Percentiles rank a stretch among this genome's conserved stretches.
phyloP scores from a whole-genome alignment of 2,888 invertebrate genomes.

The Lathronympha strigana region DNA sequence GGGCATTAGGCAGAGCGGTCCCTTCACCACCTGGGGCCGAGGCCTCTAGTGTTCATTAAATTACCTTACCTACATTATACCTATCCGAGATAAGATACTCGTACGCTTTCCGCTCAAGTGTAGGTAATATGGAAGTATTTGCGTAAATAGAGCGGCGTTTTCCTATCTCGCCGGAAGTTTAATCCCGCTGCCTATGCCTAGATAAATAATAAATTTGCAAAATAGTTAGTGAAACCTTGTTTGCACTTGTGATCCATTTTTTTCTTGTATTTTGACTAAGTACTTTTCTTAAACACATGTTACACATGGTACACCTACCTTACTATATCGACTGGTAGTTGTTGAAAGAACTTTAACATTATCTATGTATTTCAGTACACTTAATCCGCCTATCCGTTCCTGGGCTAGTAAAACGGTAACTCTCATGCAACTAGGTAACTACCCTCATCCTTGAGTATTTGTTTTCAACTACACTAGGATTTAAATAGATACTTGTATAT shows the following conservation, averaged over 20 bases:
- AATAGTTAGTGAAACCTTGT: slow-evolving; percentile 34
- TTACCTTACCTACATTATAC: slow-evolving; percentile 38
- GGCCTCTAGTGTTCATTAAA: slow-evolving; percentile 30
- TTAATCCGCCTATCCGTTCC: too few relatives aligned
- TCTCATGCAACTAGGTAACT: too few relatives aligned
- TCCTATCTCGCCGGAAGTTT: slow-evolving; percentile 41
- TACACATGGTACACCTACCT: too few relatives aligned
- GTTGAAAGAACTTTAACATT: too few relatives aligned
- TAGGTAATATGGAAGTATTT: slow-evolving; percentile 32
- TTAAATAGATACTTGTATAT: too few relatives aligned
- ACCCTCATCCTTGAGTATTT: too few relatives aligned
- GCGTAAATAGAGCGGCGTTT: slow-evolving; percentile 39
- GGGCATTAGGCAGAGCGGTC: slow-evolving; percentile 33
- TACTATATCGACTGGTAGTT: too few relatives aligned
- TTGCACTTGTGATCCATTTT: not conserved
- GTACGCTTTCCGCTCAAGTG: slow-evolving; percentile 27
- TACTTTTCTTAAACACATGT: not conserved
- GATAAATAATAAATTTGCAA: slow-evolving; percentile 42
- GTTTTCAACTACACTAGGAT: too few relatives aligned
- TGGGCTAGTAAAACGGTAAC: too few relatives aligned
- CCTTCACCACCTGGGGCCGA: slow-evolving; percentile 34
- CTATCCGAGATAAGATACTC: slow-evolving; percentile 36
- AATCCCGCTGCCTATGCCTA: slow-evolving; percentile 40
- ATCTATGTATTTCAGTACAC: too few relatives aligned
- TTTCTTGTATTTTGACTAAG: too few relatives aligned